A percentile compares a stretch with the other conserved stretches of the same genome.
phyloP scores from a whole-genome alignment of 1,140 invertebrate species.

The Sycophila sp. region DNA sequence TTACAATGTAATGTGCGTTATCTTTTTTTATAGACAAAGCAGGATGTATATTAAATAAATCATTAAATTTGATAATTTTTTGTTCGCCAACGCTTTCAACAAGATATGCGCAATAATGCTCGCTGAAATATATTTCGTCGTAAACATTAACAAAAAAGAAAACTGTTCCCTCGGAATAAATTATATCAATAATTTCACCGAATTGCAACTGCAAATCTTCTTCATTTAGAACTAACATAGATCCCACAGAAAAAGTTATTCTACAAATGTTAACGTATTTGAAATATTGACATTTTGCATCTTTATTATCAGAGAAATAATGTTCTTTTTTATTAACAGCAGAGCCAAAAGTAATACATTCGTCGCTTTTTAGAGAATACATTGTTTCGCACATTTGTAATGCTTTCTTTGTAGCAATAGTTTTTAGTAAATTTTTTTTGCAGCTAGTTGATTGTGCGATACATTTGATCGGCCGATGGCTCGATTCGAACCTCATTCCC shows the following conservation, averaged over 20 bases:
- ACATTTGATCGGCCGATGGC: conserved; percentile 11
- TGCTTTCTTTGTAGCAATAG: neutral
- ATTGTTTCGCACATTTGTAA: conserved; percentile 22
- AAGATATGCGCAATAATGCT: neutral
- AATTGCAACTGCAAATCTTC: conserved; percentile 7
- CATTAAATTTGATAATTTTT: neutral
- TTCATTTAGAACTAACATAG: conserved; percentile 9
- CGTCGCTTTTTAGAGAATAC: neutral
- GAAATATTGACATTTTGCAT: neutral
- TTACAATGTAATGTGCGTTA: neutral
- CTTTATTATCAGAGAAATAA: neutral
- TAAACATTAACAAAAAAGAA: conserved; percentile 25
- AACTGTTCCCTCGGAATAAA: neutral
- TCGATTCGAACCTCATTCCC: conserved; percentile 33
- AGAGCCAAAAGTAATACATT: neutral
- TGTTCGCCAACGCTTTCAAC: neutral
- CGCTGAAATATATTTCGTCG: conserved; percentile 18
- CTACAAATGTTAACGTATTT: neutral
- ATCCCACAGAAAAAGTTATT: neutral
- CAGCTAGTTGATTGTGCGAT: neutral
- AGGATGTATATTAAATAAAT: neutral
- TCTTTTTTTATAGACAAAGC: neutral
- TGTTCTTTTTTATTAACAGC: neutral
- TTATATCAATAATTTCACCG: conserved; percentile 25
- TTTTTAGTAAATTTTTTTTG: conserved; percentile 4